Evolutionary conservation across 2,113 vertebrate species (phyloP).

Genomic region (Cacatua alba): DNA sequence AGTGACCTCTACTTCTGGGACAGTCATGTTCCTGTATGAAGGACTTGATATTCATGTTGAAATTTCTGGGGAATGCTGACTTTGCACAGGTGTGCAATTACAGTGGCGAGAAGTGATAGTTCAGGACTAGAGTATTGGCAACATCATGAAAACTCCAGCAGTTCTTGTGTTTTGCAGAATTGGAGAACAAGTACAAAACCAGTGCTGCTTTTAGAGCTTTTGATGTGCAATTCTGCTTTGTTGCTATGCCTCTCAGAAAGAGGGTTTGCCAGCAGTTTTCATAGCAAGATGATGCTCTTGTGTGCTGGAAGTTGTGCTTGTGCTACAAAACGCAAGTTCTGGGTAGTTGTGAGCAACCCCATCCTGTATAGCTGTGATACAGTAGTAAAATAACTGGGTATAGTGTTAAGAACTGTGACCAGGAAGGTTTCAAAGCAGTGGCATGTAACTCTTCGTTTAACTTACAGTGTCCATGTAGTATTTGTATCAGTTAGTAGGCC

Average conservation of each 20-base stretch:
- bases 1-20: not conserved
- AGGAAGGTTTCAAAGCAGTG: not conserved
- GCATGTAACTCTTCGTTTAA: rapidly evolving
- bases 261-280: not conserved
- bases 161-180: not conserved
- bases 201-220: not conserved
- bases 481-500: not conserved
- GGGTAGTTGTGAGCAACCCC: not conserved
- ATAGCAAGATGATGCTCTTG: not conserved
- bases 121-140: not conserved
- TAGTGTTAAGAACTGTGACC: not conserved
- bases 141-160: not conserved
- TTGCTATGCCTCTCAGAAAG: not conserved
- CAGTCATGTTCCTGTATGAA: not conserved
- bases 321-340: not conserved
- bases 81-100: not conserved
- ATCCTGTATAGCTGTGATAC: not conserved
- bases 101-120: not conserved
- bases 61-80: not conserved
- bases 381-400: not conserved
- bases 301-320: not conserved
- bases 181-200: rapidly evolving
- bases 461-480: rapidly evolving
- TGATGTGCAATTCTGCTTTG: not conserved
- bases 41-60: rapidly evolving